These are phyloP conservation scores for Drosophila trapezifrons DNA, from an alignment of 1,140 invertebrate species.

Conservation along the genomic window DNA sequence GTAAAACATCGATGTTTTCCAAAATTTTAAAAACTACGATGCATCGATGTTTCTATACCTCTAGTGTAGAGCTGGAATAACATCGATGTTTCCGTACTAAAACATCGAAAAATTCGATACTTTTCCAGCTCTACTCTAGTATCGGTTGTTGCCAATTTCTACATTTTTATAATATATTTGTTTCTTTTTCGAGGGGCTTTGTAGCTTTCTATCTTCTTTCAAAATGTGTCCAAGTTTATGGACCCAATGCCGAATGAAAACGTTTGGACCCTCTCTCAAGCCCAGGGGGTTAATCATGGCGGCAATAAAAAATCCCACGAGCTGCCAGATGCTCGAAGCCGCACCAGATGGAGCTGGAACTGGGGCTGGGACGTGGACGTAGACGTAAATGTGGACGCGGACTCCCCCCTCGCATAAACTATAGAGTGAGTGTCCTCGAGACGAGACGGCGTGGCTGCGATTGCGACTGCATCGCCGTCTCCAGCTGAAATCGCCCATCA, in stretches of 20 bases:
- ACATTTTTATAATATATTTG: too few species aligned
- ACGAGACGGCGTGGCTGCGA: conserved; percentile 45
- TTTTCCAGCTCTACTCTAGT: too few species aligned
- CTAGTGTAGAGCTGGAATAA: too few species aligned
- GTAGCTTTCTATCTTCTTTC: too few species aligned
- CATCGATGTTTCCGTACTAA: too few species aligned
- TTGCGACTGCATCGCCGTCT: conserved; percentile 11
- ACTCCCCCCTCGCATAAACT: conserved; percentile 19
- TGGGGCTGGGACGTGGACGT: conserved; percentile 15
- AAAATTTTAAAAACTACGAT: too few species aligned
- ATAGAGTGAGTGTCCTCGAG: conserved; percentile 41
- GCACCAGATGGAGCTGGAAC: conserved; percentile 15
- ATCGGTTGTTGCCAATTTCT: too few species aligned
- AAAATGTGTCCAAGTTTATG: background rate
- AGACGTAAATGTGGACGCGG: background rate
- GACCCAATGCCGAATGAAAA: background rate
- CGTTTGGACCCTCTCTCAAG: conserved; percentile 5
- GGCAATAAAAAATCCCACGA: conserved; percentile 57
- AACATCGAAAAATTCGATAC: too few species aligned
- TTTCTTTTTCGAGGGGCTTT: too few species aligned
- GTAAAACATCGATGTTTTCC: too few species aligned
- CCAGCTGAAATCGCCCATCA: conserved; percentile 51
- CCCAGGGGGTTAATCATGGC: conserved; percentile 55
- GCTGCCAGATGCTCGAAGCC: conserved; percentile 35
- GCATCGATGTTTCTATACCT: too few species aligned